A percentile compares a stretch with the other conserved stretches of the same genome.
Evolutionary conservation across 2,113 vertebrate species (phyloP).

Genomic region (Oxyura jamaicensis): DNA sequence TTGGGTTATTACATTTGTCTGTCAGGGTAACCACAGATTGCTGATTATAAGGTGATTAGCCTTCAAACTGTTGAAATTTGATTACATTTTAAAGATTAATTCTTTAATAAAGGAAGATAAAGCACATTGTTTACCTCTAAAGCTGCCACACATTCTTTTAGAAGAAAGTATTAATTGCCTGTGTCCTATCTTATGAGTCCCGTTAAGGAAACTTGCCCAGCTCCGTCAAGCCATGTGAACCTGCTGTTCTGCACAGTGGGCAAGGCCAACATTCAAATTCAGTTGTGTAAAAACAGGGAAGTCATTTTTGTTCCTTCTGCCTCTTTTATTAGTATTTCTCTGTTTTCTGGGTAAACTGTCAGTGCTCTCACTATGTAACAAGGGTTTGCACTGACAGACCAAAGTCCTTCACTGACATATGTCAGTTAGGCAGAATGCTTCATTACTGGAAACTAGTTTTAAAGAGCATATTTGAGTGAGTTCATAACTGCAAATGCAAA

Average conservation of each 20-base stretch:
- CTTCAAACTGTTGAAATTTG: not conserved
- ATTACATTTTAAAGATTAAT: not conserved
- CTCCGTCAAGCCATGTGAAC: fast-evolving
- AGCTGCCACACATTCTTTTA: not conserved
- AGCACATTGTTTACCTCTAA: not conserved
- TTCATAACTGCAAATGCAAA: not conserved
- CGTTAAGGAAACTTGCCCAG: not conserved
- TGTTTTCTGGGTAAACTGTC: not conserved
- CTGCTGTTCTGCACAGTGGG: not conserved
- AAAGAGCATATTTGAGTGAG: not conserved
- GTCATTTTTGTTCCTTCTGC: not conserved
- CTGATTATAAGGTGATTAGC: fast-evolving
- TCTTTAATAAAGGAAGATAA: not conserved
- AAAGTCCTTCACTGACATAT: not conserved
- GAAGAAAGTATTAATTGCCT: not conserved
- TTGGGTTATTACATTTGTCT: not conserved
- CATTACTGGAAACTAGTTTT: not conserved
- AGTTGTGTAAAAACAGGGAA: not conserved
- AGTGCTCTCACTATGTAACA: not conserved
- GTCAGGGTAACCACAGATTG: not conserved
- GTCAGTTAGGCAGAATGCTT: not conserved
- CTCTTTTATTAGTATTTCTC: not conserved
- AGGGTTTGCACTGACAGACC: not conserved
- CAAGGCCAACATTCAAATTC: not conserved
- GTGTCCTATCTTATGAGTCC: not conserved